Base-by-base conservation (phyloP, 2,113 vertebrate genomes). In the Oreochromis spilurus region DNA sequence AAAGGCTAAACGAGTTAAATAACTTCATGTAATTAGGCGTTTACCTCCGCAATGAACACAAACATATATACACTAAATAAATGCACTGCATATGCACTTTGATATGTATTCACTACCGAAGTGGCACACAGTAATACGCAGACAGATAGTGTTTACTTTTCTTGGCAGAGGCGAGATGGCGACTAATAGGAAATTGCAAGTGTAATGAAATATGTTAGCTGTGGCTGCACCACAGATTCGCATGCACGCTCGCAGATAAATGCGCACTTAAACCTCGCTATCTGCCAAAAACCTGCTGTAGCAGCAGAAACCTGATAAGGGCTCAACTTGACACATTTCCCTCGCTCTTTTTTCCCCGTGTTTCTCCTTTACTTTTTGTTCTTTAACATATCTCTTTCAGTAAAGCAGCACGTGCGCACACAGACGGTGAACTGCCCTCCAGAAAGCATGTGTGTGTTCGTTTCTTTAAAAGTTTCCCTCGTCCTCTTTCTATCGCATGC, bases 271-370 rank as follows among this genome's bases (percentile, higher is more conserved):
- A 48, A 45, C 57, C 38, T 83, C 8, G 43, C 79, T 91, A 38
- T 36, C 86, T 90, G 88, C 80, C 91, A 91, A 67, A 91, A 93
- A 84, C 10, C 84, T 88, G 88, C 94, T 81, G 24, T n/a, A 17
- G 57, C 87, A 93, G 91, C 90, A 91, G 78, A 94, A 91, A 86
- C 38, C 57, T 79, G 89, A 93, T 89, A 67, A 55, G 60, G 16
- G 53, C 34, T 93, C 79, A 90, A 88, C 79, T 90, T 80, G 89
- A 93, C 89, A 83, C 88, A 8, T 85, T 81, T 81, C 75, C 57
- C 78, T 52, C 48, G 29, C 65, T 29, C 26, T 85, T 79, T 72
- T 72, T 72, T 7, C 43, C 50, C 38, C 45, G 11, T 7, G 43
- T 57, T 65, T n/a, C 40, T 34, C 10, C 7, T 26, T 72, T 81